Percentiles rank a stretch among this genome's conserved stretches.
phyloP scores from a whole-genome alignment of 2,113 vertebrate species.

The Macheiramphus alcinus region DNA sequence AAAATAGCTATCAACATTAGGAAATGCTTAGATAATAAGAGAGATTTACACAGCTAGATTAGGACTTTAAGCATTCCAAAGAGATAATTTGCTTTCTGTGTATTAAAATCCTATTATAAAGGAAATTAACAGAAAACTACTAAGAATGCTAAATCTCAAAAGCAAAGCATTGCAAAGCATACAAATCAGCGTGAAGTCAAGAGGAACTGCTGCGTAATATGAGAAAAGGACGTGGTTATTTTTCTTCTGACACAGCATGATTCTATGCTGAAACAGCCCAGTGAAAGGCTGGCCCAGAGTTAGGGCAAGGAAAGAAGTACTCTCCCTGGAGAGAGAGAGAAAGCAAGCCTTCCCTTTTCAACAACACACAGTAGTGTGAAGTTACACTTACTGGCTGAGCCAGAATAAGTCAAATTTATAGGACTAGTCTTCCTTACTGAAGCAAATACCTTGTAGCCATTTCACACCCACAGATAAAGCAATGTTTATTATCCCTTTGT shows the following conservation, averaged over 20 bases:
- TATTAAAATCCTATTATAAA: conserved; percentile 42
- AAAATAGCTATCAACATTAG: background rate
- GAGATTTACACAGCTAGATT: background rate
- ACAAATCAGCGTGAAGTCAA: background rate
- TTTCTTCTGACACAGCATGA: background rate
- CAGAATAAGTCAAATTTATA: background rate
- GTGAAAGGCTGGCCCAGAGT: background rate
- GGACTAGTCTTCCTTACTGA: background rate
- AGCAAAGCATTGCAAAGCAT: background rate
- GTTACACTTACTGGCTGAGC: background rate
- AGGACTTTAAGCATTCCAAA: conserved; percentile 5
- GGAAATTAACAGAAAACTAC: conserved; percentile 18
- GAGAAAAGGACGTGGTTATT: background rate
- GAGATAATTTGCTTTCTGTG: background rate
- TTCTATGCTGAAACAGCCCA: background rate
- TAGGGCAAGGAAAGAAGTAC: background rate
- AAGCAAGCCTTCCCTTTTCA: background rate
- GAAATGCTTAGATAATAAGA: background rate
- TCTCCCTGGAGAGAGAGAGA: background rate
- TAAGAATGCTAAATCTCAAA: background rate
- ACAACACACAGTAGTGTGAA: rapidly evolving
- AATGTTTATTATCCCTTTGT: background rate
- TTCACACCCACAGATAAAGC: background rate
- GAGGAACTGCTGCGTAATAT: background rate
- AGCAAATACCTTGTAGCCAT: background rate